Base-by-base conservation (phyloP, 2,888 invertebrate genomes). In the Nineta flava region DNA sequence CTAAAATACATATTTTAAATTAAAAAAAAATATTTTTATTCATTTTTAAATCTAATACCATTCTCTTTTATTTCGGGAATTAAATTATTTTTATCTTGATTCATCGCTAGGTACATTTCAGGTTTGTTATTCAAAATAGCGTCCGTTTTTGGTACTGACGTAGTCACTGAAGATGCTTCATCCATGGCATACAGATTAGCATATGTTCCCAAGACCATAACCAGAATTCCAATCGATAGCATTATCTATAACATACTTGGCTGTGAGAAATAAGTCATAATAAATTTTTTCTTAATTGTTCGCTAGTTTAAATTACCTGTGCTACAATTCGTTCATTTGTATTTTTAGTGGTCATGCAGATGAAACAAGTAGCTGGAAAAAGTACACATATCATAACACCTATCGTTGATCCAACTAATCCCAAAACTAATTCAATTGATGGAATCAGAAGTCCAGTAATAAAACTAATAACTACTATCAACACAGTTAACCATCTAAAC, bases 351-450 rank as follows among this genome's bases (percentile, higher is more conserved):
- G 87, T 85, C 52, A 93, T 78, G 54, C 82, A 79, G 32, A 93
- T 77, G 64, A 92, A 95, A 62, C 92, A 87, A 1, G 87, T 76
- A 0, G 94, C 87, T 0, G 97, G 97, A 60, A 95, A 87, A 60
- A 96, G 82, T 34, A 94, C 79, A 59, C 95, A 95, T 55, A 97
- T 84, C 55, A 91, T 77, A 12, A 92, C 86, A 0, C 97, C 97
- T 57, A 95, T 92, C 0, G 96, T 95, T 2, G 96, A 91, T 1
- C 97, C 97, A 35, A 93, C 83, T 34, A 97, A 69, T 0, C 95
- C 95, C 51, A 99, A 75, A 49, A 97, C 90, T 58, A 96, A 77
- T 70, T 97, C 92, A 51, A 92, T 90, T 62, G 91, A 94, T 13
- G 97, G 97, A 57, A 96, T 81, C 54, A 92, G 65, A 47, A 97